These are phyloP conservation scores for Strigamia transsilvanica DNA, from an alignment of 2,888 invertebrate genomes.

Conservation along the genomic window DNA sequence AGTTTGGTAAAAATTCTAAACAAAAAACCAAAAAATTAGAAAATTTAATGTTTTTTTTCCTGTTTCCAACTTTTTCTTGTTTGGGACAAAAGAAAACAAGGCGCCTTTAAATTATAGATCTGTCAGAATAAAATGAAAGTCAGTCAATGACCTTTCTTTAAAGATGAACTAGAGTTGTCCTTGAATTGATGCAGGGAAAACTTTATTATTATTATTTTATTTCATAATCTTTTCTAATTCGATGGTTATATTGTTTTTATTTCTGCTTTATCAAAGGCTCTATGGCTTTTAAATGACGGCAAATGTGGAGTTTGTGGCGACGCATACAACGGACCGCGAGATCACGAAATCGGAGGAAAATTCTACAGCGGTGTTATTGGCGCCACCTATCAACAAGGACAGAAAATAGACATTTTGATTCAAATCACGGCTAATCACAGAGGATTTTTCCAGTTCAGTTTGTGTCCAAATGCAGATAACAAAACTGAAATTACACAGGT, in stretches of 20 bases:
- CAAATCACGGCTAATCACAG: conserved; percentile 48
- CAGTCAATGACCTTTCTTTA: conserved; percentile 36
- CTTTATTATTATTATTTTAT: background rate
- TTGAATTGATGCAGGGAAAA: conserved; percentile 22
- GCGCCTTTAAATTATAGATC: conserved; percentile 46
- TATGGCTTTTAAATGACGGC: conserved; percentile 46
- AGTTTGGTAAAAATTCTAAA: background rate
- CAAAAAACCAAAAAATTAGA: background rate
- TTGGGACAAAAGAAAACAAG: conserved; percentile 21
- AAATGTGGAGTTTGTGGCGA: conserved; percentile 53
- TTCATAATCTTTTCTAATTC: background rate
- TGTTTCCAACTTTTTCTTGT: background rate
- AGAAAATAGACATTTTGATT: conserved; percentile 40
- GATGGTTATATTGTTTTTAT: conserved; percentile 13
- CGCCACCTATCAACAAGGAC: conserved; percentile 44
- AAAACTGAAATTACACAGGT: conserved; percentile 52
- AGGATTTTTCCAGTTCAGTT: conserved; percentile 48
- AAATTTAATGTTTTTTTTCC: background rate
- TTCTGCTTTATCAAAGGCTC: background rate
- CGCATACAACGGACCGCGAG: conserved; percentile 9
- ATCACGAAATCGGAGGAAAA: conserved; percentile 51
- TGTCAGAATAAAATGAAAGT: conserved; percentile 39
- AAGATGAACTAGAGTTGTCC: conserved; percentile 17
- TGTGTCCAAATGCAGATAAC: conserved; percentile 46
- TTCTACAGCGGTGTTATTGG: conserved; percentile 5